These are phyloP conservation scores for Steromphala cineraria DNA, from an alignment of 2,888 invertebrate genomes.

Conservation along the genomic window DNA sequence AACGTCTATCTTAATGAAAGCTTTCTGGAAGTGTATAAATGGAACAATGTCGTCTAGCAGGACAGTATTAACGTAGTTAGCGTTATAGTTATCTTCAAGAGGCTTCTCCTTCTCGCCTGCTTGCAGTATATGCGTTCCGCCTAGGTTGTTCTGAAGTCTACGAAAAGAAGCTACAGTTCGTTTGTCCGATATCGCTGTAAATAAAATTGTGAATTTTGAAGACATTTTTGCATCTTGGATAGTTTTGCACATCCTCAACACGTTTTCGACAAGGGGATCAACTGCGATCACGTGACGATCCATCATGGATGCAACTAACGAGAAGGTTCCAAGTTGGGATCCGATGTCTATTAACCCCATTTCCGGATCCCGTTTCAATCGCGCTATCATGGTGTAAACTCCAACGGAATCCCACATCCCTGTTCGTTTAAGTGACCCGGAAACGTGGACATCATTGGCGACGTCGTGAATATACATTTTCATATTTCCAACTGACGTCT, in stretches of 20 bases:
- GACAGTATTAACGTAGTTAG: conserved; percentile 4
- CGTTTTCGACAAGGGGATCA: neutral
- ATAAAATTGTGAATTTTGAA: neutral
- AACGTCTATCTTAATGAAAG: neutral
- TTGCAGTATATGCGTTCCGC: neutral
- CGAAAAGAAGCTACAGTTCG: neutral
- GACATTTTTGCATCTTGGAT: neutral
- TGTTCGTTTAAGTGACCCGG: neutral
- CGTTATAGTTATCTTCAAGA: neutral
- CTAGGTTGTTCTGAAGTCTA: neutral
- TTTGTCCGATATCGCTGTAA: neutral
- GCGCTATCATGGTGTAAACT: neutral
- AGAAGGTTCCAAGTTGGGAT: neutral
- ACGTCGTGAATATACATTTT: conserved; percentile 1
- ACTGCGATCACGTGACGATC: neutral
- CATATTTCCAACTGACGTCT: neutral
- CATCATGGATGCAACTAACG: neutral
- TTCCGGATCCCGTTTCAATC: neutral
- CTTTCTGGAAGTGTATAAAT: neutral
- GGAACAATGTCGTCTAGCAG: conserved; percentile 1
- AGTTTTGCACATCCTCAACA: neutral
- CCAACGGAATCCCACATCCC: neutral
- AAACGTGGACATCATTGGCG: neutral
- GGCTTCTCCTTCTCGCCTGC: neutral
- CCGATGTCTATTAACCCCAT: neutral